Conservation (phyloP, 2,113 vertebrate species). For the Struthidea cinerea region DNA sequence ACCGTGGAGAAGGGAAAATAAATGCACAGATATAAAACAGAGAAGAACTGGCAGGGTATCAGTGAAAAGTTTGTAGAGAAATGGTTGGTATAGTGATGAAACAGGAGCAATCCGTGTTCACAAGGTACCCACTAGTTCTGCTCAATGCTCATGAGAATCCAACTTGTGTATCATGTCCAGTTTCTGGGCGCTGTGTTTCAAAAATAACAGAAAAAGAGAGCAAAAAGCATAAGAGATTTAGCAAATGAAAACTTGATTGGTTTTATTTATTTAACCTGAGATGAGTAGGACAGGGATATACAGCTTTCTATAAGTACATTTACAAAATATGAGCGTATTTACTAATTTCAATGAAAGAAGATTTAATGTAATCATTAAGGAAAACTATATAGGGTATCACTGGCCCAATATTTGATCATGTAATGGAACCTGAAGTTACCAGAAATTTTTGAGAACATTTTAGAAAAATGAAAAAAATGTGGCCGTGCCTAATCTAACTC, state of each 20-base stretch:
- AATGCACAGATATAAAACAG: neutral
- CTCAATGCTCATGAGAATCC: neutral
- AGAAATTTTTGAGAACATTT: neutral
- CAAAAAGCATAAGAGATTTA: neutral
- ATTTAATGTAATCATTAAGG: neutral
- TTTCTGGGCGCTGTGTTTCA: neutral
- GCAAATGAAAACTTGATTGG: neutral
- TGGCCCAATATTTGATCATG: neutral
- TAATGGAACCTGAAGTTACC: neutral
- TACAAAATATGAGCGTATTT: neutral
- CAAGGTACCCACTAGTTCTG: neutral
- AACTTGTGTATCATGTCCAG: neutral
- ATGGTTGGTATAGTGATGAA: neutral
- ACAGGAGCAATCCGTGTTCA: neutral
- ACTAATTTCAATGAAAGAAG: neutral
- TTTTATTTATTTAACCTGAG: neutral
- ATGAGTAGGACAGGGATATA: neutral
- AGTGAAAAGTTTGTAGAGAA: neutral
- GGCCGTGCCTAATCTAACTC: neutral
- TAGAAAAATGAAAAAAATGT: neutral
- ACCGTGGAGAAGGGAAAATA: neutral
- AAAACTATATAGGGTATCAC: neutral
- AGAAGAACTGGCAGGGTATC: neutral
- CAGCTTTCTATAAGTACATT: neutral
- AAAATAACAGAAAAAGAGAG: neutral